These are phyloP conservation scores for Melanophora roralis DNA, from an alignment of 2,888 invertebrate genomes.

Conservation along the genomic window DNA sequence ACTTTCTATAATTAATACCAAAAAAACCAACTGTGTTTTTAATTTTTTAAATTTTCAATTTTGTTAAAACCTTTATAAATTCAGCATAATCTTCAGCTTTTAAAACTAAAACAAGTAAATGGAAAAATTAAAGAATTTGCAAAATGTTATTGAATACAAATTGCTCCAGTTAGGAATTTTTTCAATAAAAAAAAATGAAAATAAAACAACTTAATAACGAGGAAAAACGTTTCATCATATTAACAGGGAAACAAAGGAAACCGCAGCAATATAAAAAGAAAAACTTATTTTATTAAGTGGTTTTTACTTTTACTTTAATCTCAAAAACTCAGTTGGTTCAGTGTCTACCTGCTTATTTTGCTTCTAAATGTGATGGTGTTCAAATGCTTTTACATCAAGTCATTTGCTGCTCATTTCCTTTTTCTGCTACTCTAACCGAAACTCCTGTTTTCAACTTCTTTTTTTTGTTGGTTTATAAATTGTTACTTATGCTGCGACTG, in stretches of 20 bases:
- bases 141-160: too few relatives aligned
- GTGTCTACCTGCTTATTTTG: neutral
- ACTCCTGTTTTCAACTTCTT: slow-evolving; percentile 25
- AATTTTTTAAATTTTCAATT: too few relatives aligned
- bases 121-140: too few relatives aligned
- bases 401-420: slow-evolving; percentile 19
- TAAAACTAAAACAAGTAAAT: too few relatives aligned
- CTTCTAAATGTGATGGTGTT: slow-evolving; percentile 28
- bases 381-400: slow-evolving; percentile 47
- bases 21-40: too few relatives aligned
- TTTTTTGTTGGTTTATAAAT: neutral
- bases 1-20: too few relatives aligned
- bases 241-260: neutral
- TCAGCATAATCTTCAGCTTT: too few relatives aligned
- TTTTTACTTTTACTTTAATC: slow-evolving; percentile 8
- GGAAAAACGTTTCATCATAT: slow-evolving; percentile 4
- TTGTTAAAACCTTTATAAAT: too few relatives aligned
- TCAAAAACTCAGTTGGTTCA: neutral
- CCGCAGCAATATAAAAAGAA: neutral
- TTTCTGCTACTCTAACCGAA: neutral
- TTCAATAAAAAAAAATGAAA: slow-evolving; percentile 2
- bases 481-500: neutral
- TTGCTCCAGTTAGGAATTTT: slow-evolving; percentile 7
- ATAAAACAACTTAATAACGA: neutral
- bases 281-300: slow-evolving; percentile 17